Evolutionary conservation across 2,888 invertebrate species (phyloP).

Genomic region (Caenorhabditis uteleia): DNA sequence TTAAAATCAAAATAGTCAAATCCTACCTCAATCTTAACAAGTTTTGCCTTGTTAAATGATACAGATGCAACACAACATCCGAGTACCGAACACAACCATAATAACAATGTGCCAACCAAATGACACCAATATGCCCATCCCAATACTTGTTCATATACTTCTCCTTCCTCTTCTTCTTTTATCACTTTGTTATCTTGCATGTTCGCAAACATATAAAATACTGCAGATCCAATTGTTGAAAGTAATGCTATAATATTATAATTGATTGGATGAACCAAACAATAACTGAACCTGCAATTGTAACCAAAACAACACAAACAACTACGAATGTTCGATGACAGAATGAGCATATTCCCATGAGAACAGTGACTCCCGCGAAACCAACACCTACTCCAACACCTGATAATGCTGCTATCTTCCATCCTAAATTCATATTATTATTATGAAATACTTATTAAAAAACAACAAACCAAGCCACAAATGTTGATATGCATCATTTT

Average conservation of each 20-base stretch:
- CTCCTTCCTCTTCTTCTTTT: slow-evolving; percentile 63
- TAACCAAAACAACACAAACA: slow-evolving; percentile 58
- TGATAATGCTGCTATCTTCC: slow-evolving; percentile 65
- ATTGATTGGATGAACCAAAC: background rate
- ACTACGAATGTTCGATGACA: slow-evolving; percentile 55
- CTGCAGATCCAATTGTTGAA: slow-evolving; percentile 48
- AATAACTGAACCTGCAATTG: slow-evolving; percentile 53
- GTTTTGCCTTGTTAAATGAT: slow-evolving; percentile 53
- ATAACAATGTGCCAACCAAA: slow-evolving; percentile 54
- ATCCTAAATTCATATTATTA: slow-evolving; percentile 44
- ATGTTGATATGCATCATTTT: slow-evolving; percentile 68
- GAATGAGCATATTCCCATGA: slow-evolving; percentile 53
- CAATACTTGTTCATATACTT: slow-evolving; percentile 66
- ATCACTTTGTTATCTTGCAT: slow-evolving; percentile 68
- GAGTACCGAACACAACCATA: slow-evolving; percentile 56
- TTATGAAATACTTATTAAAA: slow-evolving; percentile 1
- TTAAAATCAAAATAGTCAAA: background rate
- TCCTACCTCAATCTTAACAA: slow-evolving; percentile 65
- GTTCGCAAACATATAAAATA: slow-evolving; percentile 65
- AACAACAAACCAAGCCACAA: slow-evolving; percentile 62
- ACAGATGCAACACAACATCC: slow-evolving; percentile 64
- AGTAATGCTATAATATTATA: slow-evolving; percentile 47
- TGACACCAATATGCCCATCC: slow-evolving; percentile 68
- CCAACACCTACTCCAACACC: slow-evolving; percentile 58
- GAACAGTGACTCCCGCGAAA: slow-evolving; percentile 44